A percentile compares a stretch with the other conserved stretches of the same genome.
phyloP scores from a whole-genome alignment of 2,888 invertebrate genomes.

The Meloe dianella region DNA sequence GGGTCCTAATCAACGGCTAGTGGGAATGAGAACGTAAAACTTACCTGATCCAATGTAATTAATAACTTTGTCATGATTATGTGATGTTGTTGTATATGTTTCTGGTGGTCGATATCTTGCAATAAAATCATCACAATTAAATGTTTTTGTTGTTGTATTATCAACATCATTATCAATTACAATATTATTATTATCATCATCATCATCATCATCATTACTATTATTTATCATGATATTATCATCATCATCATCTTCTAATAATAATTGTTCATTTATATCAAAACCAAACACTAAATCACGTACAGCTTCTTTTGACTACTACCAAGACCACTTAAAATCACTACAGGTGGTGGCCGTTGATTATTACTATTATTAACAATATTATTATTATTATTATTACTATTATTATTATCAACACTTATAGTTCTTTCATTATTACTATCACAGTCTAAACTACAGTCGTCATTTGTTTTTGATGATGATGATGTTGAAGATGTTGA shows the following conservation, averaged over 20 bases:
- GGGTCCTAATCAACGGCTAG: too few species aligned
- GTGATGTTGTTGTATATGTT: conserved; percentile 56
- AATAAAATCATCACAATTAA: conserved; percentile 58
- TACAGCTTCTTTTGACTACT: conserved; percentile 61
- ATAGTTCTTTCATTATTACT: conserved; percentile 38
- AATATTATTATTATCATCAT: background rate
- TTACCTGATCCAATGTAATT: conserved; percentile 69
- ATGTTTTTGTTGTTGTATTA: background rate
- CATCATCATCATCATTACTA: background rate
- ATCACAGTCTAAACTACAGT: conserved; percentile 43
- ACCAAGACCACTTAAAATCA: conserved; percentile 70
- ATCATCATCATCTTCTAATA: conserved; percentile 58
- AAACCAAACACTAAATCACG: conserved; percentile 79
- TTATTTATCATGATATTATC: conserved; percentile 16
- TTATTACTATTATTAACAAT: conserved; percentile 13
- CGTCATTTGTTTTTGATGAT: conserved; percentile 14
- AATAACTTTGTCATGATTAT: conserved; percentile 69
- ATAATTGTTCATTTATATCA: conserved; percentile 76
- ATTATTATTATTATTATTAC: conserved; percentile 4
- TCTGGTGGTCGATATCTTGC: conserved; percentile 59
- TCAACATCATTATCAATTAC: too few species aligned
- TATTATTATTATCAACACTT: conserved; percentile 21
- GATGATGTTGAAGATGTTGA: background rate
- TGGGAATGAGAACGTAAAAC: too few species aligned
- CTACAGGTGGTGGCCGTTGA: conserved; percentile 69